Conservation (phyloP, 2,888 invertebrate species). For the Autographa pulchrina region DNA sequence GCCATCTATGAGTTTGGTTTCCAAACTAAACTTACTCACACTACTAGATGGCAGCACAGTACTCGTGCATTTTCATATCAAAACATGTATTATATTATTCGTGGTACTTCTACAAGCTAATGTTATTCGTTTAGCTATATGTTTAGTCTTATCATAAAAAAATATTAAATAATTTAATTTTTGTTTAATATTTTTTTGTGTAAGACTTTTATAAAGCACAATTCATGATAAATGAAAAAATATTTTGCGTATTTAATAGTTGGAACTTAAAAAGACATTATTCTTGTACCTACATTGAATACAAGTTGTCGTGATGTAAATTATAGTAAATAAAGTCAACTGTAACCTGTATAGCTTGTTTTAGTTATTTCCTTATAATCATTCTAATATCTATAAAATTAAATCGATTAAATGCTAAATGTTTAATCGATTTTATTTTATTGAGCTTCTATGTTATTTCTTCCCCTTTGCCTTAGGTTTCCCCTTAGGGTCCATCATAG, state of each 20-base stretch:
- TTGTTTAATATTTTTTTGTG: not conserved
- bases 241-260: slow-evolving; percentile 54
- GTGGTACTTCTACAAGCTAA: not conserved
- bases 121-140: slow-evolving; percentile 17
- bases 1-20: not conserved
- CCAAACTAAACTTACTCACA: not conserved
- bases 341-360: slow-evolving; percentile 37
- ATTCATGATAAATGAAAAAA: slow-evolving; percentile 36
- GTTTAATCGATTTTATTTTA: not conserved
- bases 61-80: not conserved
- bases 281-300: slow-evolving; percentile 67
- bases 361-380: not conserved
- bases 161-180: not conserved
- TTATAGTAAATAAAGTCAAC: slow-evolving; percentile 53
- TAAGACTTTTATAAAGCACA: slow-evolving; percentile 34
- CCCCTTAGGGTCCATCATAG: slow-evolving; percentile 59
- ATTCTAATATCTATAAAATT: not conserved
- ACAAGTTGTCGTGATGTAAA: slow-evolving; percentile 58
- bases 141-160: not conserved
- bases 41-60: not conserved
- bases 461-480: slow-evolving; percentile 55
- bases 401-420: too few species aligned
- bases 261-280: slow-evolving; percentile 56
- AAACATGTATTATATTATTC: not conserved
- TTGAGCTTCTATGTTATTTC: slow-evolving; percentile 11